A percentile compares a stretch with the other conserved stretches of the same genome.
Conservation (phyloP, 2,888 invertebrate species). For the Melipona bicolor region DNA sequence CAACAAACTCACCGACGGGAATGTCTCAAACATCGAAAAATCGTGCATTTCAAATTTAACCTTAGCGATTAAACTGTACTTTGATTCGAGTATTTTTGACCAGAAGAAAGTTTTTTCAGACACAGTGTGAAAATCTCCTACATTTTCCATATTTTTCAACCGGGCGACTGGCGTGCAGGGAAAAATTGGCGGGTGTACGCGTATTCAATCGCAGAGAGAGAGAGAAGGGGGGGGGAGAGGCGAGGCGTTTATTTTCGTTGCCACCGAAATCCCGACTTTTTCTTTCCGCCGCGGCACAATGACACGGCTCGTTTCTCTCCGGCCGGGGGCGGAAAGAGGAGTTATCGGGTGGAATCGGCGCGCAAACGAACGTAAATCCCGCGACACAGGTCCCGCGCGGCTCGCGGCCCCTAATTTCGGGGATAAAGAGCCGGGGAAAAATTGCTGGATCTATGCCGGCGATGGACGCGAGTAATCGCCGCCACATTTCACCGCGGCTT, state of each 20-base stretch:
- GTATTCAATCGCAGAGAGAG: slow-evolving; percentile 40
- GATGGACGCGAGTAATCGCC: slow-evolving; percentile 68
- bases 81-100: not conserved
- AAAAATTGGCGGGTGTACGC: slow-evolving; percentile 14
- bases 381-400: slow-evolving; percentile 40
- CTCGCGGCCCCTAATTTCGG: slow-evolving; percentile 67
- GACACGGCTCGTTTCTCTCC: slow-evolving; percentile 69
- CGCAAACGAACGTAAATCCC: slow-evolving; percentile 74
- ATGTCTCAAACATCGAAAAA: too few species aligned
- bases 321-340: slow-evolving; percentile 40
- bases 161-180: not conserved
- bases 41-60: too few species aligned
- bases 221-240: not conserved
- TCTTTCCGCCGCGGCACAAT: slow-evolving; percentile 24
- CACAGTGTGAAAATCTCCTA: not conserved
- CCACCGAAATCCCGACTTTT: slow-evolving; percentile 56
- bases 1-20: not conserved
- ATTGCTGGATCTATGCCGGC: slow-evolving; percentile 61
- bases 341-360: slow-evolving; percentile 69
- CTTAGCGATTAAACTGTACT: not conserved
- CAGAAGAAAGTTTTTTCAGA: not conserved
- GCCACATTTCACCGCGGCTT: slow-evolving; percentile 66
- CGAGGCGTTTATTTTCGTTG: slow-evolving; percentile 65
- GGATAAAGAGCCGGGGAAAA: slow-evolving; percentile 65
- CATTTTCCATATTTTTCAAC: not conserved